phyloP scores from a whole-genome alignment of 1,140 invertebrate genomes.

The Gryllus bimaculatus region DNA sequence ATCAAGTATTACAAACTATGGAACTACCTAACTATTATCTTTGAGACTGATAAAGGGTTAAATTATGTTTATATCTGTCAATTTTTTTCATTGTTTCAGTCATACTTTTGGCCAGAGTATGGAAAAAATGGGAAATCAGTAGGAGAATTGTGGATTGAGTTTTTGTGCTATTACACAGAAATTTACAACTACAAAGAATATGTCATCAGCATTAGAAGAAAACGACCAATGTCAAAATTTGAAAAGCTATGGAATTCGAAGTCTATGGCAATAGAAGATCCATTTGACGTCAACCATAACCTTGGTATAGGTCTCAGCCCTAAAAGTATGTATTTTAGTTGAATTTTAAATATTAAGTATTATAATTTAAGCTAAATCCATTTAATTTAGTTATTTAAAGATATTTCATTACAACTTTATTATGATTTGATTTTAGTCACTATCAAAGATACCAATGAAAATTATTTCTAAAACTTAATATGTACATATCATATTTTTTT shows the following conservation, averaged over 20 bases:
- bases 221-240: slow-evolving; percentile 37
- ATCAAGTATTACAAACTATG: no score
- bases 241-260: slow-evolving; percentile 49
- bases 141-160: slow-evolving; percentile 36
- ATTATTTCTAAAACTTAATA: no score
- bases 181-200: slow-evolving; percentile 43
- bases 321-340: slow-evolving; percentile 40
- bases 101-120: slow-evolving; percentile 29
- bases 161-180: slow-evolving; percentile 45
- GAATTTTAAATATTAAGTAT: neutral
- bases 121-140: slow-evolving; percentile 33
- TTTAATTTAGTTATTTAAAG: neutral
- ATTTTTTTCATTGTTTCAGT: slow-evolving; percentile 9
- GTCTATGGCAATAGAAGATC: slow-evolving; percentile 52
- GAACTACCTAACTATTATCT: no score
- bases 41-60: no score
- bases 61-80: no score
- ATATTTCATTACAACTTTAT: neutral
- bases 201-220: slow-evolving; percentile 46
- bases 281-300: slow-evolving; percentile 51
- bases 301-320: slow-evolving; percentile 45
- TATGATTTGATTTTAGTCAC: no score
- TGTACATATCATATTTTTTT: no score
- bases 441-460: no score
- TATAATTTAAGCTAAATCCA: neutral